Evolutionary conservation across 2,113 vertebrate species (phyloP), one percentile per base, ranked within the genome.

Genomic region (Lamprotornis superbus): DNA sequence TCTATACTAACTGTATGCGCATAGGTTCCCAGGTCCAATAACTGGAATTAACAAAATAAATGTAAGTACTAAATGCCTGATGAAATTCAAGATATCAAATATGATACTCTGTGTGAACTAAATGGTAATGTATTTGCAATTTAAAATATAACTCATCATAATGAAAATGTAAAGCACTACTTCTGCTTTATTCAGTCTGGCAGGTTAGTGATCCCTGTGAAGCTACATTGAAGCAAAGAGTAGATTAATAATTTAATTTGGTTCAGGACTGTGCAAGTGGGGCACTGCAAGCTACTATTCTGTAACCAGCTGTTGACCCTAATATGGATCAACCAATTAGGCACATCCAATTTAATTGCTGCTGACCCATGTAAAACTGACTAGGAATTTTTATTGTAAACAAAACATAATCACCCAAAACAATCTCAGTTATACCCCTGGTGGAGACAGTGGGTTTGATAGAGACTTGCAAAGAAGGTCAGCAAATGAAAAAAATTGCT

Each of bases 241-340:
- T 98, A 98, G 98, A 99, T 99, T 99, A 99, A 99, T 99, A 99
- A 99, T 99, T 99, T 98, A 99, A 99, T 99, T 99, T 99, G 97
- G 98, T 98, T 98, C 98, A 98, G 98, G 98, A 98, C 97, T 95
- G 97, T 98, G 98, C 97, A 96, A 97, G 95, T 93, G 94, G 97
- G 97, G 97, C 97, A 96, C 91, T 52, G 91, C 31, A 89, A 97
- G 96, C 97, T 98, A 98, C 98, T 98, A 98, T 98, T 98, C 98
- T 97, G 95, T 98, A 97, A 98, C 98, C 98, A 99, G 98, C 98
- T 98, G 98, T 98, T 99, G 98, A 99, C 98, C 98, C 98, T 99
- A 98, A 99, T 98, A 98, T 97, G 97, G 98, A 98, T 97, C 97
- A 99, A 98, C 98, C 98, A 99, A 99, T 99, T 99, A 99, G 98